Evolutionary conservation across 2,888 invertebrate species (phyloP), one percentile per base, ranked within the genome.

Genomic region (Azorinus chamasolen): DNA sequence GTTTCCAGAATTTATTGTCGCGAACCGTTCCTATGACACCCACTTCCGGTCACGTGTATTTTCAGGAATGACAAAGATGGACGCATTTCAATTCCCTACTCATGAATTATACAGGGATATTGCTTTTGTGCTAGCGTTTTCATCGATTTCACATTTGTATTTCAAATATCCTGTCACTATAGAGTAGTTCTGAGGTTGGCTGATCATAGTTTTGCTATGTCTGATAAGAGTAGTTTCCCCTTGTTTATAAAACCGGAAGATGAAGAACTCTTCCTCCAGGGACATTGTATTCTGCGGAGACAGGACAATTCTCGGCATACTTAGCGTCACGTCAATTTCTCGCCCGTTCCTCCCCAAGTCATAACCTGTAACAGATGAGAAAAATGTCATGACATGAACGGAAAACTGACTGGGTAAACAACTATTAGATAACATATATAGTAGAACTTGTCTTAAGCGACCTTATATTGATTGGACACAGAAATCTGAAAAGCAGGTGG

Each of bases 141-240:
- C 63, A 64, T 80, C 80, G 12, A 69, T 65, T 50, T 80, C 80
- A 63, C 80, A 80, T 32, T 68, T 72, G 53, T 73, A 73, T 43
- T 73, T 69, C n/a, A 54, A 37, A 57, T 55, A 80, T 10, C 80
- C 80, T 18, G 70, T 76, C 14, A 80, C 73, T 20, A 80, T 72
- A 8, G 80, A 76, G 27, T 45, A 53, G 48, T 73, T 66, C 24
- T 61, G 39, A 12, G 53, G 32, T 10, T 58, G 55, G 20, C 69
- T 62, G 18, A 73, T 63, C 39, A 74, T 62, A 43, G 62, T 55
- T 62, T 70, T 73, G 20, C 46, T 45, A 50, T 79, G 64, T 20
- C 46, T 50, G 12, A 66, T 61, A 16, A 79, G 70, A 20, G 63
- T 66, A 16, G 69, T 54, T 43, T 74, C 73, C 25, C 79, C 74